phyloP scores from a whole-genome alignment of 1,140 invertebrate species.

The Dendroctonus ponderosae region DNA sequence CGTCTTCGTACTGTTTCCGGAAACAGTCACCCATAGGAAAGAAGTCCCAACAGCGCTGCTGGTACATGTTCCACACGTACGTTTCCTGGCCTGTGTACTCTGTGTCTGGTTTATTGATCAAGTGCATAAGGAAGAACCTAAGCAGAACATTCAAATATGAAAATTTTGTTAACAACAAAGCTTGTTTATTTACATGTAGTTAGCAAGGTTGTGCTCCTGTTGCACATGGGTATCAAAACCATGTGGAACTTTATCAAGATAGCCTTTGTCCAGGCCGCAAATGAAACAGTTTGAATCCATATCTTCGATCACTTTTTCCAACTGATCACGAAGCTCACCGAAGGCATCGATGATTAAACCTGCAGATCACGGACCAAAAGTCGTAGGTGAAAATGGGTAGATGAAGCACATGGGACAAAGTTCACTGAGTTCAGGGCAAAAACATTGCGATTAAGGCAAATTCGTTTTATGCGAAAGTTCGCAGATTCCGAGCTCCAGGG shows the following conservation, averaged over 20 bases:
- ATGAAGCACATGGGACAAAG: too few relatives aligned
- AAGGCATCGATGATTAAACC: conserved; percentile 99
- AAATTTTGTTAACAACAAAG: neutral
- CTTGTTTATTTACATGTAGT: conserved; percentile 86
- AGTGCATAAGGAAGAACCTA: conserved; percentile 99
- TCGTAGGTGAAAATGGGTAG: too few relatives aligned
- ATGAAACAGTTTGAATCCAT: conserved; percentile 99
- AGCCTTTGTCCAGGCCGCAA: conserved; percentile 98
- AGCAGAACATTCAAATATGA: conserved; percentile 6
- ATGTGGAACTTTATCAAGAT: conserved; percentile 96
- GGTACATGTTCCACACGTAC: conserved; percentile 99
- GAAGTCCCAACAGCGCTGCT: conserved; percentile 96
- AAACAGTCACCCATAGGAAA: conserved; percentile 99
- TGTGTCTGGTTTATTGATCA: conserved; percentile 99
- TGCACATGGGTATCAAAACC: conserved; percentile 95
- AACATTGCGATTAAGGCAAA: too few relatives aligned
- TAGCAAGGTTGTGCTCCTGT: conserved; percentile 99
- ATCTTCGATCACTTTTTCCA: conserved; percentile 98
- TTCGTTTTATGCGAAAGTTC: too few relatives aligned
- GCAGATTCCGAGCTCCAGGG: too few relatives aligned
- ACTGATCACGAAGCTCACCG: conserved; percentile 98
- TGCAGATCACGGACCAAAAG: conserved; percentile 49
- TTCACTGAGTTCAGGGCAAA: too few relatives aligned
- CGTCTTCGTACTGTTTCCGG: conserved; percentile 98
- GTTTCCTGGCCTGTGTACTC: conserved; percentile 99